Conservation (phyloP, 2,888 invertebrate genomes). For the Dyspetes luteomarginatus region DNA sequence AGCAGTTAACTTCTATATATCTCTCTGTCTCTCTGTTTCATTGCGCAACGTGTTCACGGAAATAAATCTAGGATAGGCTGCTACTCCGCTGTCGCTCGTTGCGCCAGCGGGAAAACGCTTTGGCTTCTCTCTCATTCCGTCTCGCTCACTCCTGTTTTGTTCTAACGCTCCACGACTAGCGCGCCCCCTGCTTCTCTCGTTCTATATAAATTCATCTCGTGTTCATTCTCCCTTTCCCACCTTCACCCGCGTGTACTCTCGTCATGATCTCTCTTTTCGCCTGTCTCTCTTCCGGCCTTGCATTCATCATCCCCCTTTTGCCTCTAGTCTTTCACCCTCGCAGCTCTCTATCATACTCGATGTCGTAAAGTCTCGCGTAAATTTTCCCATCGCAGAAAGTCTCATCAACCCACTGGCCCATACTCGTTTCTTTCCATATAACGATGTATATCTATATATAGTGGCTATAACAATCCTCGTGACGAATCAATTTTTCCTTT, state of each 20-base stretch:
- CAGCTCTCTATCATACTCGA: conserved; percentile 71
- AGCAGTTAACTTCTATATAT: conserved; percentile 38
- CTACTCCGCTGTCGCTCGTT: conserved; percentile 50
- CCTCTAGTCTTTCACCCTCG: conserved; percentile 42
- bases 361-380: conserved; percentile 48
- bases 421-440: not conserved
- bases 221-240: not conserved
- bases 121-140: conserved; percentile 48
- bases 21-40: conserved; percentile 65
- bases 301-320: conserved; percentile 61
- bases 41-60: conserved; percentile 78
- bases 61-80: conserved; percentile 80
- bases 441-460: not conserved
- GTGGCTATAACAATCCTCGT: conserved; percentile 27
- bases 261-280: conserved; percentile 34
- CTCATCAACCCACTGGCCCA: conserved; percentile 37
- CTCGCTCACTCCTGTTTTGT: conserved; percentile 12
- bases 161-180: conserved; percentile 8
- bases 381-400: conserved; percentile 47
- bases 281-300: conserved; percentile 62
- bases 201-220: conserved; percentile 12
- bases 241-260: not conserved
- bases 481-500: conserved; percentile 46
- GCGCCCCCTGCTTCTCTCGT: conserved; percentile 22
- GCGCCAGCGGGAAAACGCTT: conserved; percentile 70